Base-by-base conservation (phyloP, 2,113 vertebrate genomes). In the Psettodes erumei region DNA sequence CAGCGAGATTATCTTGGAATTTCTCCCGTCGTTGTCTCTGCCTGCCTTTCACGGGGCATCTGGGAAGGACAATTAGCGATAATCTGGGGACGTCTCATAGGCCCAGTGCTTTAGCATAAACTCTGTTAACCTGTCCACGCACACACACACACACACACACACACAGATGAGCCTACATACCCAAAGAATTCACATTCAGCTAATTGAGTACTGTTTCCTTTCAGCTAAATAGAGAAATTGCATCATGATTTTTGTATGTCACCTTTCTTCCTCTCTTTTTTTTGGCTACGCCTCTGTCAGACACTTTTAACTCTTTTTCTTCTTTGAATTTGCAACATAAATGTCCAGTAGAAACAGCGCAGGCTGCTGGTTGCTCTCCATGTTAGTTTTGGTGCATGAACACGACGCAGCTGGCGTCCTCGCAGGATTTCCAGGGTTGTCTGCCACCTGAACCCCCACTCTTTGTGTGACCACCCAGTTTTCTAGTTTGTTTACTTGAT, bases 61-160 rank as follows among this genome's bases (percentile, higher is more conserved):
- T 63, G 67, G 74, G 59, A 50, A 63, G 79, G 12, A 33, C 71
- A 75, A 75, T 81, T 83, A 78, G 33, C 67, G 72, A n/a, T 62
- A 59, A 76, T 85, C 58, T 84, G 62, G 21, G 15, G 42, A 28
- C 18, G n/a, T 56, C 63, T 81, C 59, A 48, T 13, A 27, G 50
- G 63, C 38, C 16, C 18, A 28, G 21, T 61, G 21, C 42, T 40
- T 66, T 4, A 27, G 55, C 63, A 42, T 11, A 32, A 11, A 21
- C 33, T 32, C 50, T 58, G 50, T 37, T 42, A 65, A 47, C 38
- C 18, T 1, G 45, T 58, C 27, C 43, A n/a, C n/a, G n/a, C n/a
- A n/a, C n/a, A n/a, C n/a, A n/a, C 35, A 18, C 23, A 40, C 33
- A 56, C 25, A 8, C 13, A 40, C 13, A 33, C 8, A 28, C 11